These are phyloP conservation scores for Pelvicachromis taeniatus DNA, from an alignment of 2,113 vertebrate species.

Conservation along the genomic window DNA sequence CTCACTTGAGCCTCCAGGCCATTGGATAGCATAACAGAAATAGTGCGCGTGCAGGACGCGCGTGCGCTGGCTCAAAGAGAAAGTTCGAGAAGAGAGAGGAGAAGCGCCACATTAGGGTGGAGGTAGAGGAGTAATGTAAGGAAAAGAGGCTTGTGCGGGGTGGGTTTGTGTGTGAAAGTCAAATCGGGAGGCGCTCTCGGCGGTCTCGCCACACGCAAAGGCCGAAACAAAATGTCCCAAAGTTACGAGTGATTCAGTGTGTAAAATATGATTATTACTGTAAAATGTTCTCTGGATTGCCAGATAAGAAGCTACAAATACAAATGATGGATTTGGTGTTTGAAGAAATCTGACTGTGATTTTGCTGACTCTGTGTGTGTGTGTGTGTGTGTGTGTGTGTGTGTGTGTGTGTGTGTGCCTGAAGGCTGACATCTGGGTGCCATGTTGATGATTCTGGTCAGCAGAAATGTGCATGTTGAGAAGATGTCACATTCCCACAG, in stretches of 20 bases:
- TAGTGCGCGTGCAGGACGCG: not conserved
- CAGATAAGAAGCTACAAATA: not conserved
- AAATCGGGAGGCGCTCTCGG: slow-evolving; percentile 5
- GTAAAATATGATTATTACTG: slow-evolving; percentile 1
- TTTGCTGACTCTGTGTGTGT: not conserved
- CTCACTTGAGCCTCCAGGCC: slow-evolving; percentile 55
- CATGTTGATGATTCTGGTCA: slow-evolving; percentile 67
- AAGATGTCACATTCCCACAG: slow-evolving; percentile 63
- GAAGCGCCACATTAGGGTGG: not conserved
- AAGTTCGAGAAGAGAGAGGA: not conserved
- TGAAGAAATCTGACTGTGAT: slow-evolving; percentile 7
- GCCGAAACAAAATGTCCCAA: not conserved
- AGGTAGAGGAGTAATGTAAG: not conserved
- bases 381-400: not conserved
- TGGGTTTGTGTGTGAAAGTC: slow-evolving; percentile 11
- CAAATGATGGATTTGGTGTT: not conserved
- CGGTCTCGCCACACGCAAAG: slow-evolving; percentile 18
- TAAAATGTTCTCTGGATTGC: slow-evolving; percentile 9
- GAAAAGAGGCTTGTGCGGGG: not conserved
- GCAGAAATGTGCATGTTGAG: slow-evolving; percentile 53
- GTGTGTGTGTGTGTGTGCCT: slow-evolving; percentile 15
- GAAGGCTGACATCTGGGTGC: slow-evolving; percentile 69
- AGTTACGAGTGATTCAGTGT: not conserved
- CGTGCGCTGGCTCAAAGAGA: not conserved
- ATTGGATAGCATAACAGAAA: slow-evolving; percentile 45